Conservation (phyloP, 1,140 invertebrate genomes). For the silkworm (Bombyx mori) region ASM3026992v2 NC_085113.1:8574501-8575000, state of each 20-base stretch:
- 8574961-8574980: too few species aligned
- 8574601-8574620: too few species aligned
- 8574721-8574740: neutral
- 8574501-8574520: too few species aligned
- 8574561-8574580: too few species aligned
- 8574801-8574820: conserved; percentile 16
- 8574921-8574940: conserved; percentile 7
- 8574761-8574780: conserved; percentile 1
- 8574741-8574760: conserved; percentile 1
- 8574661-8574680: too few species aligned
- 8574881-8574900: conserved; percentile 11
- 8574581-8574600: too few species aligned
- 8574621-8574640: too few species aligned
- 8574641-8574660: too few species aligned
- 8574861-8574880: conserved; percentile 13
- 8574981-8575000: too few species aligned
- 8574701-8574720: neutral
- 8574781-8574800: conserved; percentile 8
- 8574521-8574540: too few species aligned
- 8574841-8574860: conserved; percentile 9
- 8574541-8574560: too few species aligned
- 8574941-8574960: neutral
- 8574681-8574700: neutral
- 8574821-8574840: conserved; percentile 13
- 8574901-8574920: conserved; percentile 18